Percentiles rank a stretch among this genome's conserved stretches.
These are phyloP conservation scores for Aurelia coerulea DNA, from an alignment of 30 jellyfish, hydroid and myxozoan species.

Conservation along the genomic window DNA sequence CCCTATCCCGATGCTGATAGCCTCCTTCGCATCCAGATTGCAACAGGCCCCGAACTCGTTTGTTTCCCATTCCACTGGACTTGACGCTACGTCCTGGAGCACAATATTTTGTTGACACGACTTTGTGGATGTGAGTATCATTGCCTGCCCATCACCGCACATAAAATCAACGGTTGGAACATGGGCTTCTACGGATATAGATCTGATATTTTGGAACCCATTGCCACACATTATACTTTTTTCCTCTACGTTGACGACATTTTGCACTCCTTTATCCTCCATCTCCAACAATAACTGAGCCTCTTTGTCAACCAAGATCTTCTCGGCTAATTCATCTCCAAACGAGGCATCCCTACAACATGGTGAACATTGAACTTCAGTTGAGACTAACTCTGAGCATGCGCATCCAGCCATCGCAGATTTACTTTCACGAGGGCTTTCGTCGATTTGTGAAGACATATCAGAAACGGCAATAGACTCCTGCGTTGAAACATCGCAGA, in stretches of 20 bases:
- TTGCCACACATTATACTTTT: conserved; percentile 41
- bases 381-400: conserved; percentile 14
- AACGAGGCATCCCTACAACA: conserved; percentile 43
- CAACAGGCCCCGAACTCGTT: conserved; percentile 13
- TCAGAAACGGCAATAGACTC: conserved; percentile 14
- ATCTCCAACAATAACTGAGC: conserved; percentile 13
- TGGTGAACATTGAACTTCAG: conserved; percentile 52
- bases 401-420: conserved; percentile 66
- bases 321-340: conserved; percentile 72
- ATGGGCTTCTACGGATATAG: conserved; percentile 15
- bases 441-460: conserved; percentile 35
- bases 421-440: conserved; percentile 6
- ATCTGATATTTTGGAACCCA: conserved; percentile 2
- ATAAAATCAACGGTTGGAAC: conserved; percentile 58
- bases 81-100: conserved; percentile 9
- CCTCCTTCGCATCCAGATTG: conserved; percentile 40
- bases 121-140: conserved; percentile 7
- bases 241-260: conserved; percentile 13
- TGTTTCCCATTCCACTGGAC: conserved; percentile 50
- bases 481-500: conserved; percentile 46
- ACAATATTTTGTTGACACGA: conserved; percentile 24
- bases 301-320: conserved; percentile 19
- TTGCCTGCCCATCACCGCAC: conserved; percentile 86
- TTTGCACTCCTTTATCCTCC: conserved; percentile 23
- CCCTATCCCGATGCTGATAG: conserved; percentile 74